phyloP scores from a whole-genome alignment of 2,797 vertebrate species.

The Yasuhikotakia modesta region DNA sequence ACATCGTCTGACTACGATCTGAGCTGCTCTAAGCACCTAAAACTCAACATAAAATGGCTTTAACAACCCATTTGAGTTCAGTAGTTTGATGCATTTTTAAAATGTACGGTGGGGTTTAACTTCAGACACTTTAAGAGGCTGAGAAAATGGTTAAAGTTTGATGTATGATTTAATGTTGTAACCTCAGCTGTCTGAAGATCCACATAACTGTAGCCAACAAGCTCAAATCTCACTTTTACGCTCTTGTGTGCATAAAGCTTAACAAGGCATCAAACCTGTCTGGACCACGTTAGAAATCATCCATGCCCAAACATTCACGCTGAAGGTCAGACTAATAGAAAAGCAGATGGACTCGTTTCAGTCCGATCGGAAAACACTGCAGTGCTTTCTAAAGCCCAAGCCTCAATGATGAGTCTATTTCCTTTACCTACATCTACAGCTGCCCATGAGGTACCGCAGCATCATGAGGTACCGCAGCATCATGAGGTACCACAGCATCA shows the following conservation, averaged over 20 bases:
- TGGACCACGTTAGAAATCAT: background rate
- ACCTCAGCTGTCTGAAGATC: too few species aligned
- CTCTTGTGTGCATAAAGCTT: too few species aligned
- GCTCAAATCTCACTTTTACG: too few species aligned
- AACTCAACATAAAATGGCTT: background rate
- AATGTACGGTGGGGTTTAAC: too few species aligned
- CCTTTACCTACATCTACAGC: background rate
- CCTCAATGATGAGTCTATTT: slow-evolving; percentile 32
- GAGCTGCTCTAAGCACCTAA: background rate
- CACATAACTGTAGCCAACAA: too few species aligned
- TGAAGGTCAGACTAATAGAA: slow-evolving; percentile 24
- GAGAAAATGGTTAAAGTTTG: too few species aligned
- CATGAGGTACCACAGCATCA: too few species aligned
- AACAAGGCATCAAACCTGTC: too few species aligned
- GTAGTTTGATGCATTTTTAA: background rate
- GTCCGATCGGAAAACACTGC: slow-evolving; percentile 14
- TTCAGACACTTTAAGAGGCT: too few species aligned
- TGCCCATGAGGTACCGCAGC: too few species aligned
- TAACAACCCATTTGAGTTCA: background rate
- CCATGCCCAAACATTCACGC: background rate
- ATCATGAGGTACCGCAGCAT: too few species aligned
- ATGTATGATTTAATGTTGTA: too few species aligned
- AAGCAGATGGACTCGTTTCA: slow-evolving; percentile 7
- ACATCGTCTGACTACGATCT: slow-evolving; percentile 2
- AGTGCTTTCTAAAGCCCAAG: slow-evolving; percentile 32